Conservation (phyloP, 2,113 vertebrate genomes). For the Empidonax alnorum region DNA sequence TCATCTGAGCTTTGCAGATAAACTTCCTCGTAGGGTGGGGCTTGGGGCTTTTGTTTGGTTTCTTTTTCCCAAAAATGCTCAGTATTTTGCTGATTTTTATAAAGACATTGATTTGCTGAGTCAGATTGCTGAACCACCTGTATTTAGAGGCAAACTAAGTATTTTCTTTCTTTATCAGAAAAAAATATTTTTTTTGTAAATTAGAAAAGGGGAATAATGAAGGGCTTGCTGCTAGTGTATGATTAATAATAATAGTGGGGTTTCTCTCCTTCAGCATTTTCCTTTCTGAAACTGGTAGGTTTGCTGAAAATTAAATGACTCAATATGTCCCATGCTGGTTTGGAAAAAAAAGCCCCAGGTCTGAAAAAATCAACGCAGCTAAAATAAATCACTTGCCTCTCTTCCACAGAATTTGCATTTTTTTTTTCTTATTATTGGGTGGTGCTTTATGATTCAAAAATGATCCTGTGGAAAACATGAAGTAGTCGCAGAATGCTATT, state of each 20-base stretch:
- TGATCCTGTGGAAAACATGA: neutral
- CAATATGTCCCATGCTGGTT: neutral
- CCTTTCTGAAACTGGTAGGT: neutral
- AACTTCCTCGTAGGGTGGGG: neutral
- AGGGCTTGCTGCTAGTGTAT: neutral
- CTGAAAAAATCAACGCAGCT: slow-evolving; percentile 16
- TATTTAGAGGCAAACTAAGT: neutral
- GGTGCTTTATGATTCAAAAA: slow-evolving; percentile 6
- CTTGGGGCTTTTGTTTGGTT: neutral
- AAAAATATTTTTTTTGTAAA: neutral
- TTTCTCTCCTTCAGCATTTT: neutral
- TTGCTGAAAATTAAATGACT: slow-evolving; percentile 9
- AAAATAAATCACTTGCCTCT: slow-evolving; percentile 44
- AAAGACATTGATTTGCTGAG: slow-evolving; percentile 26
- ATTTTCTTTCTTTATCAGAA: neutral
- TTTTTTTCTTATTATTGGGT: neutral
- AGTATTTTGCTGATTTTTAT: neutral
- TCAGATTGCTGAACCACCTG: slow-evolving; percentile 42
- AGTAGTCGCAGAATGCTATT: neutral
- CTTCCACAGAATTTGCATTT: slow-evolving; percentile 12
- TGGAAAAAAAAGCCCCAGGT: neutral
- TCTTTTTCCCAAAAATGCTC: neutral
- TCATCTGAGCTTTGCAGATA: neutral
- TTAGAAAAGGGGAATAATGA: neutral
- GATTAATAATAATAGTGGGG: neutral